Conservation (phyloP, 2,113 vertebrate genomes). For the Chaetodon trifascialis region DNA sequence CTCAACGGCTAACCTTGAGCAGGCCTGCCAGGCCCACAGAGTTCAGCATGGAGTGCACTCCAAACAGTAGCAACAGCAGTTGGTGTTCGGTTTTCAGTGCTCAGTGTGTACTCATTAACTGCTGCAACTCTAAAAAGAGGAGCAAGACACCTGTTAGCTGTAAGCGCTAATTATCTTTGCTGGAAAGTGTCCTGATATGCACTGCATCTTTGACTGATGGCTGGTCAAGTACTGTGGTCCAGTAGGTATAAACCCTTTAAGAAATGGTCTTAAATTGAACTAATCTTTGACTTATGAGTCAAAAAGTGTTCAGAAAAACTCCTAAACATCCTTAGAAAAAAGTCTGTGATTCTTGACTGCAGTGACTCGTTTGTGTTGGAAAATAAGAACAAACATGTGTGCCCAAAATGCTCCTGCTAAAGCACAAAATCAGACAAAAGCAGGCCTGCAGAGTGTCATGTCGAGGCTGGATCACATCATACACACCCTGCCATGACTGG, state of each 20-base stretch:
- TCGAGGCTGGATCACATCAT: background rate
- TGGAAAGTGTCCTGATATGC: background rate
- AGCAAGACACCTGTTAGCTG: background rate
- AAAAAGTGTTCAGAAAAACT: no score
- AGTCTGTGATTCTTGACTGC: background rate
- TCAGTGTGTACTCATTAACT: background rate
- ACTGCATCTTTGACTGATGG: background rate
- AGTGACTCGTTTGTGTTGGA: background rate
- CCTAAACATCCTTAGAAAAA: background rate
- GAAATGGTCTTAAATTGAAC: background rate
- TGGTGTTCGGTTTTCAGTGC: background rate
- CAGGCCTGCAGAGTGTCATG: background rate
- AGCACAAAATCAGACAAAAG: background rate
- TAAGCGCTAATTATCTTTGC: background rate
- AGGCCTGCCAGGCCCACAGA: slow-evolving; percentile 29
- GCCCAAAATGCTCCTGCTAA: background rate
- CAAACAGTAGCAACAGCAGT: slow-evolving; percentile 26
- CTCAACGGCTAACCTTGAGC: slow-evolving; percentile 14
- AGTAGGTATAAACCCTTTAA: background rate
- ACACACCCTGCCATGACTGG: background rate
- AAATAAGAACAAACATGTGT: background rate
- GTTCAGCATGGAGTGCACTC: slow-evolving; percentile 29
- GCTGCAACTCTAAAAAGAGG: background rate
- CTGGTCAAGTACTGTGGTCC: no score
- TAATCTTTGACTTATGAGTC: background rate